Evolutionary conservation across 1,140 invertebrate species (phyloP), one percentile per base, ranked within the genome.

Genomic region (Physella acuta): DNA sequence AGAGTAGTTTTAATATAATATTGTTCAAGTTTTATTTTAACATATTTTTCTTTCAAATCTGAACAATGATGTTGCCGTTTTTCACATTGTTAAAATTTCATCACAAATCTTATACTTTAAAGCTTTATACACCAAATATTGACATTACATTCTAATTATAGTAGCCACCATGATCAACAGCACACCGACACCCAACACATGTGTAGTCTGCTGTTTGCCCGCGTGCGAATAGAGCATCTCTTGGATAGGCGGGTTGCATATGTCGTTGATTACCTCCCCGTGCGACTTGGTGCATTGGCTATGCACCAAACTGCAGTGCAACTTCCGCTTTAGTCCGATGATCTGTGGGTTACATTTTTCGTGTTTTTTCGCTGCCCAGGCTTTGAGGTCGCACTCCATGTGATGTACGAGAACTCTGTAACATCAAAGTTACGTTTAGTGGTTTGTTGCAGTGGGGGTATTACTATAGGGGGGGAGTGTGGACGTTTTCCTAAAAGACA

Each of bases 321-420:
- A 33, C 31, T 36, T 36, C 20, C 49, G 63, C 31, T 52, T 52
- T 5, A 66, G 33, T 26, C 8, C 26, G 3, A 55, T 4, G 5
- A 37, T 63, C n/a, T 28, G 44, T 39, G 26, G 24, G 37, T 11
- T 33, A 49, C 61, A 63, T 3, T 63, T 37, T 1, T 49, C 61
- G 39, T 63, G 37, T 2, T 51, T 33, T 16, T 63, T 49, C 5
- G 3, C 11, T 8, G 37, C 61, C 61, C 61, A 63, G 17, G 61
- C 61, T 1, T 63, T 16, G 3, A 63, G 61, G 39, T 63, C 61
- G 49, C 61, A 63, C 39, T 63, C 33, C 1, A 66, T 66, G 51
- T 66, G 63, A 3, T 34, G 3, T 3, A 53, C 8, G 24, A 37
- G 52, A 30, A 20, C n/a, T 5, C 63, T 53, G 63, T 28, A 44